phyloP scores from a whole-genome alignment of 64 coral and sea anemone species.

The Actinia tenebrosa region DNA sequence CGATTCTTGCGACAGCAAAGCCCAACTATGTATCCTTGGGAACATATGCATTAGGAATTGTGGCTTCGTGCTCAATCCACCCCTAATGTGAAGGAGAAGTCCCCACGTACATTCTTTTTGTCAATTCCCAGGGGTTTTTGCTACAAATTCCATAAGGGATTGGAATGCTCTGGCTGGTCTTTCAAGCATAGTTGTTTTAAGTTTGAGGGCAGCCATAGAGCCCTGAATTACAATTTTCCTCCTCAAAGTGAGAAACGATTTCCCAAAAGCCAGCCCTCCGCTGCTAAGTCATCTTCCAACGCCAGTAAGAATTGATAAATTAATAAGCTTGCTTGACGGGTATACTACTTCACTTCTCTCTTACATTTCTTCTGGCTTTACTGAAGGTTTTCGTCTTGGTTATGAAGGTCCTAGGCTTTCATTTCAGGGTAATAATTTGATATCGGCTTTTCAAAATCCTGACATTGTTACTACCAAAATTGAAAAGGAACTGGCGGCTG shows the following conservation, averaged over 20 bases:
- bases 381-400: not conserved
- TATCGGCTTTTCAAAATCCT: constrained; percentile 18
- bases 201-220: not conserved
- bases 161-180: not conserved
- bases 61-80: not conserved
- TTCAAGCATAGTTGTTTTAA: not conserved
- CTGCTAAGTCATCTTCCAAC: not conserved
- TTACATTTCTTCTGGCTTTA: not conserved
- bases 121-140: not conserved
- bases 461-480: not conserved
- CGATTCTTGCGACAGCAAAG: too few relatives aligned
- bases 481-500: not conserved
- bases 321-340: too few relatives aligned
- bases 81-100: not conserved
- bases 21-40: not conserved
- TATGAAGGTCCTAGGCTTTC: not conserved
- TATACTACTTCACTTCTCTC: not conserved
- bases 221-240: not conserved
- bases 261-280: not conserved
- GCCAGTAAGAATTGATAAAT: constrained; percentile 15
- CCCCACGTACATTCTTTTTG: not conserved
- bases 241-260: not conserved
- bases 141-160: not conserved
- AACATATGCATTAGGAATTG: not conserved
- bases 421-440: constrained; percentile 20